phyloP scores from a whole-genome alignment of 2,888 invertebrate species.

The Seira sanloemensis region DNA sequence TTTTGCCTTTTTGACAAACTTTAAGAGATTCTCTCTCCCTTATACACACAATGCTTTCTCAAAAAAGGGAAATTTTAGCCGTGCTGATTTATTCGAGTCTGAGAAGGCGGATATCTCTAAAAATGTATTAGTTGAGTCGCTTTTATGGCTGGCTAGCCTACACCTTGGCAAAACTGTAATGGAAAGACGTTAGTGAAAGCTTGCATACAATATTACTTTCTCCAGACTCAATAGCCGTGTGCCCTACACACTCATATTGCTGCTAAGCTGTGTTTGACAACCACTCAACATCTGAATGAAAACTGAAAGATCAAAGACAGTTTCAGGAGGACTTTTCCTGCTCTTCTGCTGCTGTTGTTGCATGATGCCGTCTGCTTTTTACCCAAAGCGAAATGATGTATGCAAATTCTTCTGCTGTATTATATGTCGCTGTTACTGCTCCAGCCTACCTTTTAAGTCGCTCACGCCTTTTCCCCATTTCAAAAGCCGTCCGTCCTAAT shows the following conservation, averaged over 20 bases:
- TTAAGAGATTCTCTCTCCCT: background rate
- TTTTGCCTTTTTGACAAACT: conserved; percentile 4
- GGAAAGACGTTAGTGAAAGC: background rate
- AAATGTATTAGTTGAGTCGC: background rate
- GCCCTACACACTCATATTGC: background rate
- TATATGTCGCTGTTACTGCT: too few relatives aligned
- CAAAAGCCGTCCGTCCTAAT: background rate
- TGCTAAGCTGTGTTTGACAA: conserved; percentile 46
- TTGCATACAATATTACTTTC: background rate
- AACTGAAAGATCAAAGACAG: conserved; percentile 49
- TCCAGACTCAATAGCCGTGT: background rate
- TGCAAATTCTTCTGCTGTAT: too few relatives aligned
- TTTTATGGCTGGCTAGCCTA: background rate
- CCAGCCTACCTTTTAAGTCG: background rate
- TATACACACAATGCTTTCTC: background rate
- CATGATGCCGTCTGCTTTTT: background rate
- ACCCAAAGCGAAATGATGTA: background rate
- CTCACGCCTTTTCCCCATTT: background rate
- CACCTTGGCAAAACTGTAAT: background rate
- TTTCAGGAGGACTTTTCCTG: conserved; percentile 18
- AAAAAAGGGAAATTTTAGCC: background rate
- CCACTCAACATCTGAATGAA: conserved; percentile 43
- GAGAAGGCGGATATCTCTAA: background rate
- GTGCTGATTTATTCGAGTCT: background rate
- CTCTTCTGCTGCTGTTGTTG: background rate